Percentiles rank a stretch among this genome's conserved stretches.
These are phyloP conservation scores for Aporophyla lueneburgensis DNA, from an alignment of 2,888 invertebrate genomes.

Conservation along the genomic window DNA sequence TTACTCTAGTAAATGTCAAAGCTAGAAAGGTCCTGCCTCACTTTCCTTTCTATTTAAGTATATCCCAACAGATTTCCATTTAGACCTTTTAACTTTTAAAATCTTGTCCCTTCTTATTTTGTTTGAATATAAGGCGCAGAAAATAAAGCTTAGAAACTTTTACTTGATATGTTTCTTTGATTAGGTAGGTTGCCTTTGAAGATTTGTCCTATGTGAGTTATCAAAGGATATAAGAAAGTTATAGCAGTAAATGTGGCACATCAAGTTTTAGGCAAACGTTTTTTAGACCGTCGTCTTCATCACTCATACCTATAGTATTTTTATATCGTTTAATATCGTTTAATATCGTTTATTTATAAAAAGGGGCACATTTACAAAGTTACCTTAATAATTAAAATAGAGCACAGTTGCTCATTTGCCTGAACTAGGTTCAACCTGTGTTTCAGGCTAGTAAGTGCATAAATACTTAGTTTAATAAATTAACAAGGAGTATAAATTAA, in stretches of 20 bases:
- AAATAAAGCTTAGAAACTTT: constrained; percentile 9
- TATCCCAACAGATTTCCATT: constrained; percentile 10
- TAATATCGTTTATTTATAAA: too few species aligned
- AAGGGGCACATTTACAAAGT: too few species aligned
- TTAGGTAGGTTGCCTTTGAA: not conserved
- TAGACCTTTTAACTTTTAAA: constrained; percentile 29
- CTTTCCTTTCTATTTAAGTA: not conserved
- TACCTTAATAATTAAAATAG: too few species aligned
- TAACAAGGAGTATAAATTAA: too few species aligned
- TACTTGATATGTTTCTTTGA: constrained; percentile 1
- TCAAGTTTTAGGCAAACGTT: not conserved
- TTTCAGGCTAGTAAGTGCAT: too few species aligned
- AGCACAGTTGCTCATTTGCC: too few species aligned
- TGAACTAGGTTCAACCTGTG: too few species aligned
- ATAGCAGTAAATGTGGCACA: not conserved
- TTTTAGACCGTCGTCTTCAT: too few species aligned
- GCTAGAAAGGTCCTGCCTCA: not conserved
- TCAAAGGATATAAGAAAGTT: not conserved
- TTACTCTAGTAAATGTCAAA: not conserved
- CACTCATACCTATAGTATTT: too few species aligned
- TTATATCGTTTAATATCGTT: too few species aligned
- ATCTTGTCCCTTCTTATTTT: constrained; percentile 24
- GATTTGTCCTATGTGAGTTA: not conserved
- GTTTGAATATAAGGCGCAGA: constrained; percentile 7
- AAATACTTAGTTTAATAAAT: too few species aligned